Conservation (phyloP, 2,113 vertebrate species). For the Dicerorhinus sumatrensis region DNA sequence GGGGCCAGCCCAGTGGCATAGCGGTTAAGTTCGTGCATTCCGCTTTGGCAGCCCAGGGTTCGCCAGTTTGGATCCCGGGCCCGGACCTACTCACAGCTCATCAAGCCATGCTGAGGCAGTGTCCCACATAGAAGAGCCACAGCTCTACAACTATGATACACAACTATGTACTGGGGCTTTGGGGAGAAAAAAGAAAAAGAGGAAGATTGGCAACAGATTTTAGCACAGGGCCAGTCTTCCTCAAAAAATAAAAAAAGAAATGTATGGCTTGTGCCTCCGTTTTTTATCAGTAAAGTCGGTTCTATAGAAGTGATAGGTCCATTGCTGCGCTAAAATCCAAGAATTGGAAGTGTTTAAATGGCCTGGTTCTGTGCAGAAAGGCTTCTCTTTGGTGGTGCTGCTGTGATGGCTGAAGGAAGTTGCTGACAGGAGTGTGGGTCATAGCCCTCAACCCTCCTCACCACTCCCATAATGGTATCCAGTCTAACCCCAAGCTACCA, state of each 20-base stretch:
- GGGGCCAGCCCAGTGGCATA: too few relatives aligned
- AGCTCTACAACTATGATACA: too few relatives aligned
- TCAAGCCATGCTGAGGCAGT: too few relatives aligned
- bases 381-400: not conserved
- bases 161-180: too few relatives aligned
- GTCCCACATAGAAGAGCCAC: too few relatives aligned
- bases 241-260: not conserved
- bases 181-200: too few relatives aligned
- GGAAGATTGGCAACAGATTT: too few relatives aligned
- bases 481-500: not conserved
- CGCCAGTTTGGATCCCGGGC: too few relatives aligned
- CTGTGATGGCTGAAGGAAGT: not conserved
- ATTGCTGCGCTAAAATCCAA: not conserved
- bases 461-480: not conserved
- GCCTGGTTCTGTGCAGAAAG: not conserved
- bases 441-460: not conserved
- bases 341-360: not conserved
- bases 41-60: too few relatives aligned
- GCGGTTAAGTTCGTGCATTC: too few relatives aligned
- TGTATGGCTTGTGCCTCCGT: not conserved
- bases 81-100: too few relatives aligned
- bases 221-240: too few relatives aligned
- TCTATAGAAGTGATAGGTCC: not conserved
- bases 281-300: not conserved
- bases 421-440: not conserved